Evolutionary conservation across 2,113 vertebrate species (phyloP), one percentile per base, ranked within the genome.

Genomic region (Otis tarda): DNA sequence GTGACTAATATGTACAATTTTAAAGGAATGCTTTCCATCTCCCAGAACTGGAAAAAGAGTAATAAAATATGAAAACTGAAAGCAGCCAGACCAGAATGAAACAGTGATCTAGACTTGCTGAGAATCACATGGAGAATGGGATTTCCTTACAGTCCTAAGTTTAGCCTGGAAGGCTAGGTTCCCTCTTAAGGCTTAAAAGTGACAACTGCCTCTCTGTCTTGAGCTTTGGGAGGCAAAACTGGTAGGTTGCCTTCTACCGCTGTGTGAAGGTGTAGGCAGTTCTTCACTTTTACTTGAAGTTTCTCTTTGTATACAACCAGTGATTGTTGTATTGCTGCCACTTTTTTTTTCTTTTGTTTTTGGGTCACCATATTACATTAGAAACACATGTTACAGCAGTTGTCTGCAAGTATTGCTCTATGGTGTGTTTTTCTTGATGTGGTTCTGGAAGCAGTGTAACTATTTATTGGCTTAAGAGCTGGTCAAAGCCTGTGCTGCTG

Each of bases 401-500:
- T 89, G 59, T 73, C 57, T 79, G 61, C 65, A 45, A n/a, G 57
- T 41, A 8, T 50, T 70, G 73, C 71, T 60, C 3, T 43, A 12
- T 24, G 12, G 37, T 60, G 2, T 74, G 37, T 60, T 82, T 85
- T 69, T 69, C 83, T 89, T 91, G 49, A 89, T 91, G 89, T 91
- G 93, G 87, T 78, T 94, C 81, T 96, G 95, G 95, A 89, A 87
- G 69, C 57, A 45, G 11, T 0, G 9, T 20, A 82, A 77, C 43
- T 91, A 45, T 96, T 95, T 87, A 43, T 56, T 94, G 89, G 84
- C 91, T 77, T 81, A 74, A 55, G 47, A 74, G 88, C n/a, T 37
- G 61, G 60, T 91, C 57, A 87, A 5, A 81, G 83, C 47, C 73
- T 12, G 23, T 22, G 4, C 33, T 60, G 57, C 81, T 92, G 64